Evolutionary conservation across 2,113 vertebrate species (phyloP).

Genomic region (Hippocampus abdominalis): DNA sequence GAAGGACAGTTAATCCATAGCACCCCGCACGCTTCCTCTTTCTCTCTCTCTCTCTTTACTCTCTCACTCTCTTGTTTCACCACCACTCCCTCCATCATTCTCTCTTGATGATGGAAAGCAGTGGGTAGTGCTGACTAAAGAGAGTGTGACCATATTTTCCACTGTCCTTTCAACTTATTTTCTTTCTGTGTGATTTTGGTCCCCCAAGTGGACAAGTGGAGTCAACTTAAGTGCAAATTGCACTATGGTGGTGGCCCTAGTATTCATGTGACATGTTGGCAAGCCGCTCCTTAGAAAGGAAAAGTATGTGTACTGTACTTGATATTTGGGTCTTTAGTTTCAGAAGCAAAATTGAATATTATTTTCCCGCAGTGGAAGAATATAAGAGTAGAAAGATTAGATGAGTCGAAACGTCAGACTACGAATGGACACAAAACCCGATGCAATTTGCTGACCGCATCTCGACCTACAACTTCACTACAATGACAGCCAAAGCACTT

Average conservation of each 20-base stretch:
- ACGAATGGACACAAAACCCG: no score
- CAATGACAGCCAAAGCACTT: neutral
- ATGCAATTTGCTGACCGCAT: no score
- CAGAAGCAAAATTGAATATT: conserved; percentile 10
- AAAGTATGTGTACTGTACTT: conserved; percentile 14
- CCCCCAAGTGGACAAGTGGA: conserved; percentile 27
- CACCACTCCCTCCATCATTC: conserved; percentile 21
- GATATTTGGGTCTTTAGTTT: conserved; percentile 17
- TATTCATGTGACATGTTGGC: conserved; percentile 61
- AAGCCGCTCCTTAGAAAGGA: conserved; percentile 38
- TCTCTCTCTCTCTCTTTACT: conserved; percentile 16
- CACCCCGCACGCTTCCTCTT: conserved; percentile 43
- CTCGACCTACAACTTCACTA: no score
- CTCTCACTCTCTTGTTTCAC: conserved; percentile 22
- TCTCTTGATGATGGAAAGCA: conserved; percentile 51
- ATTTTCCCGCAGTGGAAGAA: neutral
- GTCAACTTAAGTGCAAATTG: conserved; percentile 46
- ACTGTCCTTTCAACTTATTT: conserved; percentile 36
- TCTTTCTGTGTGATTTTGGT: conserved; percentile 24
- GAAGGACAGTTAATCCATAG: conserved; percentile 85
- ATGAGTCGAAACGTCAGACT: no score
- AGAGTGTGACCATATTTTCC: conserved; percentile 29
- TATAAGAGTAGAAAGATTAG: neutral
- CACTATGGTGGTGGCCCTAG: conserved; percentile 18
- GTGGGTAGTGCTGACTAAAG: conserved; percentile 59